Conservation (phyloP, 2,113 vertebrate genomes). For the Micromys minutus region DNA sequence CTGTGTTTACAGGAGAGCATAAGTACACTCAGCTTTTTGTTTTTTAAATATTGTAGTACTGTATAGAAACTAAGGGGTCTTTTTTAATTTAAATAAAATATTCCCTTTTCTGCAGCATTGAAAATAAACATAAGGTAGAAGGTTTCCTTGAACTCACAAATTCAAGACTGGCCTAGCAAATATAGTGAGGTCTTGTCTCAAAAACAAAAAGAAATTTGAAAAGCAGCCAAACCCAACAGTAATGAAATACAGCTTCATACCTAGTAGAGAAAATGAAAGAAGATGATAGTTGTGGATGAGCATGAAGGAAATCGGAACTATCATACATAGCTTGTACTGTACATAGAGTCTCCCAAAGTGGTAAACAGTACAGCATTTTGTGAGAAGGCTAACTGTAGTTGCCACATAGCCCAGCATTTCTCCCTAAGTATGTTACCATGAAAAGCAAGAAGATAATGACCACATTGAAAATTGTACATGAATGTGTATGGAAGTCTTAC, state of each 20-base stretch:
- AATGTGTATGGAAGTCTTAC: background rate
- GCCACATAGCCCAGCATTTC: background rate
- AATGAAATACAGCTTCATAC: background rate
- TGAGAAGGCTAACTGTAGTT: background rate
- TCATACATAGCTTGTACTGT: background rate
- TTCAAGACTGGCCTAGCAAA: background rate
- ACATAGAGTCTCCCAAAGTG: background rate
- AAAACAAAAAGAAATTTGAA: background rate
- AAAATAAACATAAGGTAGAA: background rate
- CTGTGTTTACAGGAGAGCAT: background rate
- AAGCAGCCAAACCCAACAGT: background rate
- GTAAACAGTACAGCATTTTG: background rate
- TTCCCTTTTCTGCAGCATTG: background rate
- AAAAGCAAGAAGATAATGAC: background rate
- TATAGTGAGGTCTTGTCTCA: background rate
- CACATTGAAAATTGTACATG: background rate
- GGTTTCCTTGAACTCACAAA: background rate
- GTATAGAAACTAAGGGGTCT: background rate
- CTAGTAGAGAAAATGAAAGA: conserved; percentile 12
- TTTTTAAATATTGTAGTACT: background rate
- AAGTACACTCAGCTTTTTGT: background rate
- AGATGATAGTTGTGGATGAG: background rate
- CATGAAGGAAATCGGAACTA: background rate
- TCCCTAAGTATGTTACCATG: background rate
- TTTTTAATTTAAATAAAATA: conserved; percentile 24